Percentiles rank a stretch among this genome's conserved stretches.
Conservation (phyloP, 2,797 vertebrate genomes). For the Orientallactaga sibirica region DNA sequence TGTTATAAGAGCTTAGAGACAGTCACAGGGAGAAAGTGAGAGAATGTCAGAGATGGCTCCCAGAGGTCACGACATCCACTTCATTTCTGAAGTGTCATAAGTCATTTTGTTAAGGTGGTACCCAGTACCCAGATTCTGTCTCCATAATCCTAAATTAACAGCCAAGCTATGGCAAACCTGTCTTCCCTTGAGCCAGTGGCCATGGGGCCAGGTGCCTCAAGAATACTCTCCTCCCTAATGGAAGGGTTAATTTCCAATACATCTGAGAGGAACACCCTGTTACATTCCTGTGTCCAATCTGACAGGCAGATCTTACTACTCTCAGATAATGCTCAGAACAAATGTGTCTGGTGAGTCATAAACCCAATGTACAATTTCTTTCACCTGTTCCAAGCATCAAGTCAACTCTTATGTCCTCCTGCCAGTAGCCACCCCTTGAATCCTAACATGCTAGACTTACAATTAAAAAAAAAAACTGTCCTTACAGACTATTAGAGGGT, state of each 20-base stretch:
- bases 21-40: neutral
- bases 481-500: accelerated
- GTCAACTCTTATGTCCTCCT: neutral
- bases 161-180: neutral
- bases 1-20: neutral
- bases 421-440: neutral
- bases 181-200: neutral
- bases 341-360: neutral
- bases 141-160: neutral
- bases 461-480: neutral
- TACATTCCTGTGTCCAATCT: neutral
- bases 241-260: neutral
- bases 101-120: neutral
- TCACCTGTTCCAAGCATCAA: neutral
- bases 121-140: neutral
- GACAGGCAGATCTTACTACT: neutral
- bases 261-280: neutral
- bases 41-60: neutral
- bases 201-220: neutral
- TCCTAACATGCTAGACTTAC: neutral
- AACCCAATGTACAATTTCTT: neutral
- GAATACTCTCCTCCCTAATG: neutral
- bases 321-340: neutral
- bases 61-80: neutral
- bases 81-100: neutral